Evolutionary conservation across 2,113 vertebrate genomes (phyloP).

Genomic region (Rana temporaria): DNA sequence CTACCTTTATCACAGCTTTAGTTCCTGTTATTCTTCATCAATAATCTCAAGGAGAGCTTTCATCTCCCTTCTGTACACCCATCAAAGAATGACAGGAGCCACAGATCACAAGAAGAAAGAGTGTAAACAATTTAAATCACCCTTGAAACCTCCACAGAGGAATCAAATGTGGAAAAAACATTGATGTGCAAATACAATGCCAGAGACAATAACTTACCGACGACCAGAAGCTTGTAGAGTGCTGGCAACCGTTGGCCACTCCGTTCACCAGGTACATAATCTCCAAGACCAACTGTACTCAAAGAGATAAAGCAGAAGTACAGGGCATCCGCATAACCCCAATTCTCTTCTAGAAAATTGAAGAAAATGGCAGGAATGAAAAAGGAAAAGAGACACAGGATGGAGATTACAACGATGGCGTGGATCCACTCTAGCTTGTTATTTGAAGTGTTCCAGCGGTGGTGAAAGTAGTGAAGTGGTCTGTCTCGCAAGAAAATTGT

Average conservation of each 20-base stretch:
- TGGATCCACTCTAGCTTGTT: constrained; percentile 39
- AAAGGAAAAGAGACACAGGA: background rate
- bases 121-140: no score
- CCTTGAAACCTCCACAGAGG: no score
- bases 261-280: constrained; percentile 45
- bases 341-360: constrained; percentile 28
- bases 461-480: background rate
- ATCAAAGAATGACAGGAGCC: no score
- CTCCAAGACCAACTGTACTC: constrained; percentile 44
- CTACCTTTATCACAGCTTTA: no score
- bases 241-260: constrained; percentile 22
- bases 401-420: background rate
- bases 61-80: no score
- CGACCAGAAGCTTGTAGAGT: constrained; percentile 47
- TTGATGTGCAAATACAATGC: background rate
- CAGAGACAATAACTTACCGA: constrained; percentile 27
- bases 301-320: constrained; percentile 53
- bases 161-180: no score
- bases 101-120: no score
- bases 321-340: constrained; percentile 41
- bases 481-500: constrained; percentile 21
- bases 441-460: background rate
- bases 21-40: no score
- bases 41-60: no score
- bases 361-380: constrained; percentile 44